These are phyloP conservation scores for Sarotherodon lohbergeri DNA, from an alignment of 2,113 vertebrate species.

Conservation along the genomic window DNA sequence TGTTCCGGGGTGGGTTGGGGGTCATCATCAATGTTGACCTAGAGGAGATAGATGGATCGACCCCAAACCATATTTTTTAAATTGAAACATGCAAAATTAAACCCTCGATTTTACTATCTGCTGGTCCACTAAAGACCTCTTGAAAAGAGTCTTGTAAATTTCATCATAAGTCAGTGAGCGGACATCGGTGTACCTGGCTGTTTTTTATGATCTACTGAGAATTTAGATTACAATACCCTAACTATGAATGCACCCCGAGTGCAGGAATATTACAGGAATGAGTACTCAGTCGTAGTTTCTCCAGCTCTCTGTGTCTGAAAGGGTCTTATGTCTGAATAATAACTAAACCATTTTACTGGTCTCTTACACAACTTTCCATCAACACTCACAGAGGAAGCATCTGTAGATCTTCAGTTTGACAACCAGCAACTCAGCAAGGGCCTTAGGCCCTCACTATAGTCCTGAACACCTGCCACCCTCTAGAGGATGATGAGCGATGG, in stretches of 20 bases:
- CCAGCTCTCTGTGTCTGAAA: not conserved
- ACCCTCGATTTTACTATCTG: not conserved
- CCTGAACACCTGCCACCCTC: not conserved
- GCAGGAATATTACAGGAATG: not conserved
- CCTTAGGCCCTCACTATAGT: not conserved
- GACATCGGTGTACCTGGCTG: not conserved
- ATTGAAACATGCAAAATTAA: not conserved
- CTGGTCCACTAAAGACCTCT: not conserved
- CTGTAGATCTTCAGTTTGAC: not conserved
- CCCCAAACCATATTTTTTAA: not conserved
- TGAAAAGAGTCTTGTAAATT: not conserved
- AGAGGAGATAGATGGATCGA: rapidly evolving
- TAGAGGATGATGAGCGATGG: not conserved
- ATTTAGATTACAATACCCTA: not conserved
- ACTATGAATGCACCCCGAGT: not conserved
- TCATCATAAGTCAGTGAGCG: not conserved
- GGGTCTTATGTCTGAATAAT: not conserved
- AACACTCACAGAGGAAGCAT: not conserved
- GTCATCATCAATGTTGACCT: not conserved
- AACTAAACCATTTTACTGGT: not conserved
- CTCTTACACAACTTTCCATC: not conserved
- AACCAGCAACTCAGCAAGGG: not conserved
- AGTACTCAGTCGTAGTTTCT: not conserved
- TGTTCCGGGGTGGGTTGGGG: rapidly evolving
- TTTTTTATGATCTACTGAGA: not conserved